These are phyloP conservation scores for Hyphantria cunea DNA, from an alignment of 1,140 invertebrate genomes.

Conservation along the genomic window DNA sequence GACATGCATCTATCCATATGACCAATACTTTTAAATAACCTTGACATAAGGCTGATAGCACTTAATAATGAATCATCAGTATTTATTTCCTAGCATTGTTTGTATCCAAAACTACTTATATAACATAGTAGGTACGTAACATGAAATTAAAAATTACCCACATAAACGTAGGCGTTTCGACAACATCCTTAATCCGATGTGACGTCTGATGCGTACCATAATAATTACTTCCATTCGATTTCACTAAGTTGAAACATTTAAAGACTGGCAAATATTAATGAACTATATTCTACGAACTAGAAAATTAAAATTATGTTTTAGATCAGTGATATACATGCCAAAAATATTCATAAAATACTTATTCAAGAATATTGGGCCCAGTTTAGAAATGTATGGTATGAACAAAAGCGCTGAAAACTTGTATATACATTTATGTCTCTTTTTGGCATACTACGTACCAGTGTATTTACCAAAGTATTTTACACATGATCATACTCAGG, in stretches of 20 bases:
- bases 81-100: slow-evolving; percentile 2
- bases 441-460: too few relatives aligned
- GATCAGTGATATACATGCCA: not conserved
- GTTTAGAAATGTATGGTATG: too few relatives aligned
- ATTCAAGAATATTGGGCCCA: too few relatives aligned
- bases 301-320: not conserved
- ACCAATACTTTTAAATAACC: too few relatives aligned
- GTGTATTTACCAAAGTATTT: too few relatives aligned
- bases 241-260: slow-evolving; percentile 52
- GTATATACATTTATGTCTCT: too few relatives aligned
- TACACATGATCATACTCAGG: too few relatives aligned
- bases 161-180: slow-evolving; percentile 37
- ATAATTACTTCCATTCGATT: slow-evolving; percentile 65
- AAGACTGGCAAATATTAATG: not conserved
- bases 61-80: too few relatives aligned
- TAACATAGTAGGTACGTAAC: slow-evolving; percentile 10
- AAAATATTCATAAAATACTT: too few relatives aligned
- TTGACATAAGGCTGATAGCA: too few relatives aligned
- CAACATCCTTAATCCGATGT: slow-evolving; percentile 55
- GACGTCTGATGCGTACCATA: slow-evolving; percentile 56
- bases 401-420: too few relatives aligned
- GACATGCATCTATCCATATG: too few relatives aligned
- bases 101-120: slow-evolving; percentile 8
- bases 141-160: slow-evolving; percentile 18
- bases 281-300: not conserved